Conservation (phyloP, 2,113 vertebrate species). For the Hyaena hyaena region DNA sequence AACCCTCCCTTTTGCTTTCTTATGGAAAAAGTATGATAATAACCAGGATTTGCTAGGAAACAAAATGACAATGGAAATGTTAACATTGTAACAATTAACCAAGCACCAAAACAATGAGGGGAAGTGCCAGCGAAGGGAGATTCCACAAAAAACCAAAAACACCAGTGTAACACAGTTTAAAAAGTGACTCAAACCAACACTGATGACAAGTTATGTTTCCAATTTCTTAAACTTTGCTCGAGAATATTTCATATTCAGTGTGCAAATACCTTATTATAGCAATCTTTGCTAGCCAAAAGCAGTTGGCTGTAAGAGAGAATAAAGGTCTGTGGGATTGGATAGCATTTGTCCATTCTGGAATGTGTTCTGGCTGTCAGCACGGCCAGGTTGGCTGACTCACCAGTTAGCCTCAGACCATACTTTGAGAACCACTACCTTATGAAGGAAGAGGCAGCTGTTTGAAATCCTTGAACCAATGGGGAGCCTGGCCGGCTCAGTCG, state of each 20-base stretch:
- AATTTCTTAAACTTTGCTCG: background rate
- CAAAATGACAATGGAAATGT: slow-evolving; percentile 19
- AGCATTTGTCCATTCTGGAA: background rate
- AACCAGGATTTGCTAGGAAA: slow-evolving; percentile 22
- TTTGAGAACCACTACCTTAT: background rate
- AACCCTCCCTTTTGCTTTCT: background rate
- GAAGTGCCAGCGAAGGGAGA: background rate
- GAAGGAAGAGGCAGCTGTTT: background rate
- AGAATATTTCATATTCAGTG: background rate
- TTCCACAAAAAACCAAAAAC: background rate
- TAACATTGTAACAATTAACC: slow-evolving; percentile 39
- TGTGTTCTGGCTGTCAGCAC: background rate
- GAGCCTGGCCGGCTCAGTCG: too few relatives aligned
- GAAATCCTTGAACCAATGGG: background rate
- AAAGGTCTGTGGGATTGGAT: background rate
- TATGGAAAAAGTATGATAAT: background rate
- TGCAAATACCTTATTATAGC: background rate
- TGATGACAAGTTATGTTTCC: slow-evolving; percentile 28
- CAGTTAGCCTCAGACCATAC: background rate
- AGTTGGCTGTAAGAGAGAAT: background rate
- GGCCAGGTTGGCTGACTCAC: background rate
- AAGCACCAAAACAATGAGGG: background rate
- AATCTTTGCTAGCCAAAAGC: background rate
- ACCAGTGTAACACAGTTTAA: background rate
- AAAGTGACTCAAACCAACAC: background rate